These are phyloP conservation scores for Microplitis manilae DNA, from an alignment of 2,888 invertebrate genomes.

Conservation along the genomic window DNA sequence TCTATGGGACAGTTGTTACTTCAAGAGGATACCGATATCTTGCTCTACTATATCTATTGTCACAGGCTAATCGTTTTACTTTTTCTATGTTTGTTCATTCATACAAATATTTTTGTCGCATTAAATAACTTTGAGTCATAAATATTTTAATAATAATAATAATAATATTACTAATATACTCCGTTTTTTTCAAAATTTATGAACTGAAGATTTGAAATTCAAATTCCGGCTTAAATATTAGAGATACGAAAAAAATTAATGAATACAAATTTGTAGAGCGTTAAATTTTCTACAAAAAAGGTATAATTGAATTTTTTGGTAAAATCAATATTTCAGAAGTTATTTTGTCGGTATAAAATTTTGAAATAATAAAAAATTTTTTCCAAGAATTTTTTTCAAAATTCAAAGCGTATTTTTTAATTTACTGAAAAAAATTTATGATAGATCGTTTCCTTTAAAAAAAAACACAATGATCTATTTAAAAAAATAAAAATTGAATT, in stretches of 20 bases:
- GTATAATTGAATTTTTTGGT: background rate
- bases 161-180: background rate
- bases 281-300: background rate
- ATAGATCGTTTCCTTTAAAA: background rate
- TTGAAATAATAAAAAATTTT: background rate
- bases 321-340: background rate
- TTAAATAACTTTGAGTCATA: background rate
- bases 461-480: background rate
- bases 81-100: slow-evolving; percentile 50
- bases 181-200: background rate
- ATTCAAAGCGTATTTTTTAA: background rate
- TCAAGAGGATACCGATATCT: slow-evolving; percentile 40
- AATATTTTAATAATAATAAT: background rate
- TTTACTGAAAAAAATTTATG: background rate
- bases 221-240: background rate
- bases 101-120: slow-evolving; percentile 40
- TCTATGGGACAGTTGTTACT: slow-evolving; percentile 12
- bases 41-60: slow-evolving; percentile 33
- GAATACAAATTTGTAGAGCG: too few relatives aligned
- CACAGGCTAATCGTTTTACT: slow-evolving; percentile 51
- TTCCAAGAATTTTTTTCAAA: background rate
- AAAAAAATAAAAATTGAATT: background rate
- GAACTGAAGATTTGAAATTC: background rate
- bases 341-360: too few relatives aligned
- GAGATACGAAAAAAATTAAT: background rate